Percentiles rank a stretch among this genome's conserved stretches.
Evolutionary conservation across 2,113 vertebrate species (phyloP).

Genomic region (Saimiri boliviensis): DNA sequence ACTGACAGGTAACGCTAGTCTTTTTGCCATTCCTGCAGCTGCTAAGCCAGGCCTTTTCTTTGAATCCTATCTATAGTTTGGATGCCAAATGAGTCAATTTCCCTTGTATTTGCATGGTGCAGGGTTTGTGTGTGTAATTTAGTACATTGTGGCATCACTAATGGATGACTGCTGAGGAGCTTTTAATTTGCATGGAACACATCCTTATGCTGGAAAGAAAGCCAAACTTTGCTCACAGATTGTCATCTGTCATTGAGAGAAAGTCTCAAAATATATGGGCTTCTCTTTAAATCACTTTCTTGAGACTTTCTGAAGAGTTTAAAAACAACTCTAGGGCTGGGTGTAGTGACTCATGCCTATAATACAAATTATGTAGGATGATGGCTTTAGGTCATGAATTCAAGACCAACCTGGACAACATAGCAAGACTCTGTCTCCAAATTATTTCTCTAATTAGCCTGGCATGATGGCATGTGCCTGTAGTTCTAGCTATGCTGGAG

Average conservation of each 20-base stretch:
- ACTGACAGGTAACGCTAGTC: not conserved
- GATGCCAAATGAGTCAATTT: not conserved
- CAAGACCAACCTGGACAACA: not conserved
- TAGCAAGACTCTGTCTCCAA: too few species aligned
- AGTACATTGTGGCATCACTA: not conserved
- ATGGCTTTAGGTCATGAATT: not conserved
- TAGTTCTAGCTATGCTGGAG: not conserved
- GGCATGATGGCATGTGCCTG: not conserved
- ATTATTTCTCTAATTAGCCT: not conserved
- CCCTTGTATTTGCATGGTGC: not conserved
- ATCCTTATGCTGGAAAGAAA: not conserved
- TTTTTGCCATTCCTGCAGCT: not conserved
- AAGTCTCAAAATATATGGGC: not conserved
- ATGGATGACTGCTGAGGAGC: not conserved
- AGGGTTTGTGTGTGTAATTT: not conserved
- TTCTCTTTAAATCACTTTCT: conserved; percentile 8
- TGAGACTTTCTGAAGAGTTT: conserved; percentile 6
- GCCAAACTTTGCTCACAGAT: not conserved
- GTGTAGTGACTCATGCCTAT: not conserved
- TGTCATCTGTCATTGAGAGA: not conserved
- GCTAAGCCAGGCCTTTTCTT: not conserved
- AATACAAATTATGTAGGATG: not conserved
- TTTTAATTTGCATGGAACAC: not conserved
- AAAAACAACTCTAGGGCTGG: not conserved
- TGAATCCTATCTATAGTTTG: not conserved